Percentiles rank a stretch among this genome's conserved stretches.
phyloP scores from a whole-genome alignment of 2,113 vertebrate species.

The Syngnathoides biaculeatus region DNA sequence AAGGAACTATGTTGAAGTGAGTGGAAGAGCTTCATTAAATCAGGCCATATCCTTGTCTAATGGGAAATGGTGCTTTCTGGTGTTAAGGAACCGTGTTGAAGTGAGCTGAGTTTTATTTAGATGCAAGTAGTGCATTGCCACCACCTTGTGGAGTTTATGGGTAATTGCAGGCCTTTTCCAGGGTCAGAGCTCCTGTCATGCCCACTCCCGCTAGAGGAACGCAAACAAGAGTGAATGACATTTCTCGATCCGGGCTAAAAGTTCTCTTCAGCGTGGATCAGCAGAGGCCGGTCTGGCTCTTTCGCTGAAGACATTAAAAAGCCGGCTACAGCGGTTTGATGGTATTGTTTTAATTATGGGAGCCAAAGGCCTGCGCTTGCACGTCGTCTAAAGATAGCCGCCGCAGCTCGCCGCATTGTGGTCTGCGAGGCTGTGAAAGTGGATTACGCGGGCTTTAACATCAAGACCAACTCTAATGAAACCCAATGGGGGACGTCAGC shows the following conservation, averaged over 20 bases:
- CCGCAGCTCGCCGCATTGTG: slow-evolving; percentile 42
- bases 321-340: slow-evolving; percentile 25
- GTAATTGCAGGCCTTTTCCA: too few species aligned
- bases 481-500: slow-evolving; percentile 62
- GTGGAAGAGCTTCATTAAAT: neutral
- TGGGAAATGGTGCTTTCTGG: neutral
- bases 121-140: too few species aligned
- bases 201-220: neutral
- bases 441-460: slow-evolving; percentile 70
- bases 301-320: slow-evolving; percentile 21
- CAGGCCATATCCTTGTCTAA: neutral
- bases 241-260: slow-evolving; percentile 5
- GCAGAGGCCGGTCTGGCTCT: neutral
- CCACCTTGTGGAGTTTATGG: too few species aligned
- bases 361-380: slow-evolving; percentile 13
- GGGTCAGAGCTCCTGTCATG: too few species aligned
- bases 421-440: slow-evolving; percentile 64
- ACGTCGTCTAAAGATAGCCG: slow-evolving; percentile 60
- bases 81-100: neutral
- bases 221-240: slow-evolving; percentile 11
- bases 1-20: neutral
- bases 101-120: neutral
- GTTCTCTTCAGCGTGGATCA: neutral
- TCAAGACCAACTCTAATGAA: slow-evolving; percentile 69
- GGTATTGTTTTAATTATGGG: slow-evolving; percentile 49